Evolutionary conservation across 2,888 invertebrate species (phyloP).

Genomic region (Leptinotarsa rubiginosa): DNA sequence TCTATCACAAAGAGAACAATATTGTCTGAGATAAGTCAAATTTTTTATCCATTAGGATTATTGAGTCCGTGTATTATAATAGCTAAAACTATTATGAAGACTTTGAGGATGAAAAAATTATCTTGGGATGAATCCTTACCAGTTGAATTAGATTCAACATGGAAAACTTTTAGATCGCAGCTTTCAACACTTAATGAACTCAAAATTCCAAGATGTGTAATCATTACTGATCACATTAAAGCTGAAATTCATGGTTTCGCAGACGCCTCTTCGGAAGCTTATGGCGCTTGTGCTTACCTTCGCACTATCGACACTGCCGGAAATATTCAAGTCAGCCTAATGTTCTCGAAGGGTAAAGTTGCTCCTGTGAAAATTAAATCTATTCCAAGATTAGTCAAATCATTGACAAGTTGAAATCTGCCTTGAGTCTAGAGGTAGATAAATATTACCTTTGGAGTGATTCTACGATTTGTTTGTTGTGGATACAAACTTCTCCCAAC

Average conservation of each 20-base stretch:
- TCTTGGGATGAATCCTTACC: slow-evolving; percentile 24
- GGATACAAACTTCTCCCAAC: slow-evolving; percentile 18
- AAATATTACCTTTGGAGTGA: slow-evolving; percentile 19
- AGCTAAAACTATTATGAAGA: slow-evolving; percentile 26
- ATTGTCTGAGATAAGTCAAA: slow-evolving; percentile 25
- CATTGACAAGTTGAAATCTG: slow-evolving; percentile 14
- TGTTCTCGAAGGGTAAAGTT: slow-evolving; percentile 1
- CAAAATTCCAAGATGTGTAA: slow-evolving; percentile 19
- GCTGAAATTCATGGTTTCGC: slow-evolving; percentile 33
- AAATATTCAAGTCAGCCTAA: neutral
- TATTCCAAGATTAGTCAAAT: slow-evolving; percentile 26
- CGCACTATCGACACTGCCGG: neutral
- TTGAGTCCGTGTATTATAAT: slow-evolving; percentile 33
- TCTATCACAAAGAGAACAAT: slow-evolving; percentile 29
- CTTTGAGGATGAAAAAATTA: slow-evolving; percentile 18
- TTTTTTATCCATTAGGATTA: slow-evolving; percentile 35
- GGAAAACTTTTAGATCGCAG: slow-evolving; percentile 12
- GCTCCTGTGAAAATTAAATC: slow-evolving; percentile 22
- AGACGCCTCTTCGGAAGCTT: slow-evolving; percentile 28
- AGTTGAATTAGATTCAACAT: neutral
- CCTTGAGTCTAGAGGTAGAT: neutral
- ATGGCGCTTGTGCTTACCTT: slow-evolving; percentile 33
- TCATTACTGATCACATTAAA: neutral
- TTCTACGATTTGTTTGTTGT: slow-evolving; percentile 5
- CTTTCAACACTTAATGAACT: slow-evolving; percentile 16